phyloP scores from a whole-genome alignment of 2,888 invertebrate species.

The Archips crataeganus region DNA sequence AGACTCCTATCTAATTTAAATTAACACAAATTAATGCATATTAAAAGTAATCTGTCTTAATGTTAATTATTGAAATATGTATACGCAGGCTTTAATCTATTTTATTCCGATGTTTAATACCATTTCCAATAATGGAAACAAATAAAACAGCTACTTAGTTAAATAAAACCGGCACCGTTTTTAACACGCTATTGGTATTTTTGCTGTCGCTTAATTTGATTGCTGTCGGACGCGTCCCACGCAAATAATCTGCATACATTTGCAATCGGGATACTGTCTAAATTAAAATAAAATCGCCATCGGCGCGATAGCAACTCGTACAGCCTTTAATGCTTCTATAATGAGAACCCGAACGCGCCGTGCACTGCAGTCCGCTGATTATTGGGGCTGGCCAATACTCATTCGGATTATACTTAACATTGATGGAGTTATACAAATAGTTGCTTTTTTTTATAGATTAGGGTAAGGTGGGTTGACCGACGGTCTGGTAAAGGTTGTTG shows the following conservation, averaged over 20 bases:
- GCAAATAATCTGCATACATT: constrained; percentile 76
- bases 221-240: constrained; percentile 60
- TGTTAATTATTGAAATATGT: too few species aligned
- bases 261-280: constrained; percentile 61
- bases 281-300: constrained; percentile 62
- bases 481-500: too few species aligned
- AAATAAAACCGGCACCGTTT: constrained; percentile 45
- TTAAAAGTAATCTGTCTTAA: neutral
- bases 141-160: constrained; percentile 21
- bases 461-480: too few species aligned
- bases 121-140: neutral
- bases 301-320: constrained; percentile 42
- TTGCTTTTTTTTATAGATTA: too few species aligned
- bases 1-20: neutral
- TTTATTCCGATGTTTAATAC: neutral
- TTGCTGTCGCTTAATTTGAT: constrained; percentile 69
- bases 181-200: constrained; percentile 65
- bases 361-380: constrained; percentile 15
- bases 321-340: constrained; percentile 24
- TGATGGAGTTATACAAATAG: neutral
- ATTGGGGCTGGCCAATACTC: constrained; percentile 9
- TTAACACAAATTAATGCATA: neutral
- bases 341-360: constrained; percentile 25
- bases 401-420: constrained; percentile 14
- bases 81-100: neutral